These are phyloP conservation scores for Zootermopsis nevadensis DNA, from an alignment of 2,888 invertebrate species.

Conservation along the genomic window DNA sequence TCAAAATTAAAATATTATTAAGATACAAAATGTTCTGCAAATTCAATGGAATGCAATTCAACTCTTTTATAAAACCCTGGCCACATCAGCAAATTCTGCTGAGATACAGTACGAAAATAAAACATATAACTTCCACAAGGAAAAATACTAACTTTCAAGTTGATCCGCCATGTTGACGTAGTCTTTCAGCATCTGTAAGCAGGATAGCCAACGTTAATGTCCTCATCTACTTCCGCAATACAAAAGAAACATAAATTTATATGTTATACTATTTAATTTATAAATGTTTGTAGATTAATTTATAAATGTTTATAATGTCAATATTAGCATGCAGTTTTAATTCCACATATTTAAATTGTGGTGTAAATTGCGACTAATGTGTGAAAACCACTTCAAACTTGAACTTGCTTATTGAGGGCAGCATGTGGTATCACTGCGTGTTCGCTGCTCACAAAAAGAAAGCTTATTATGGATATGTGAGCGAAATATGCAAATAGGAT, in stretches of 20 bases:
- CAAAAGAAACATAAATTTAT: neutral
- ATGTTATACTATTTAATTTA: no score
- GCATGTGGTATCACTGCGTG: no score
- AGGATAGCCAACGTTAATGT: constrained; percentile 7
- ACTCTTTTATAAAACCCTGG: neutral
- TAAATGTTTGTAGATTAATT: neutral
- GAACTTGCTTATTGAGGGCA: no score
- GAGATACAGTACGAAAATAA: constrained; percentile 4
- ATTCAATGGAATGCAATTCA: neutral
- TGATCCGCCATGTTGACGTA: constrained; percentile 83
- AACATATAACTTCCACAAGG: constrained; percentile 14
- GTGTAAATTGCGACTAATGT: no score
- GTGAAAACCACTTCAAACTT: no score
- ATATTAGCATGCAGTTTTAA: no score
- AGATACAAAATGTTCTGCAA: neutral
- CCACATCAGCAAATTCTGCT: neutral
- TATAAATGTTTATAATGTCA: no score
- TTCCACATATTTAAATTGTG: no score
- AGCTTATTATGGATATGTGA: no score
- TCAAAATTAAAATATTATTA: constrained; percentile 17
- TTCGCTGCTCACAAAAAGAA: no score
- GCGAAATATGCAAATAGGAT: no score
- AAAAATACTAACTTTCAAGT: constrained; percentile 77
- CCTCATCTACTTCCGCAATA: neutral
- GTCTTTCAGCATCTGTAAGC: constrained; percentile 55